These are phyloP conservation scores for Herpetotheres cachinnans DNA, from an alignment of 2,113 vertebrate species.

Conservation along the genomic window DNA sequence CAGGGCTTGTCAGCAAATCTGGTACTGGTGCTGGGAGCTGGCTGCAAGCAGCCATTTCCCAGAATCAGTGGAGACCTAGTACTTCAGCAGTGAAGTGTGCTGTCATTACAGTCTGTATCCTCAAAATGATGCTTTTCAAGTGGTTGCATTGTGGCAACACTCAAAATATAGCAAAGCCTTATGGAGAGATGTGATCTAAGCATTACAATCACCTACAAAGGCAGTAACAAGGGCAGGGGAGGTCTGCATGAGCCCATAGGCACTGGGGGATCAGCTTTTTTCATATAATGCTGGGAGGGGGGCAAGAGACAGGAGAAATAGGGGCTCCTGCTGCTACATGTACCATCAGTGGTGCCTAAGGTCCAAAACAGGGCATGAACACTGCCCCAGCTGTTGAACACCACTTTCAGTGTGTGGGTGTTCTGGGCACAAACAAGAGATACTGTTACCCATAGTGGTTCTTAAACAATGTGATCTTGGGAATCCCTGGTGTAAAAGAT, in stretches of 20 bases:
- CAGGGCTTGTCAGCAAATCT: not conserved
- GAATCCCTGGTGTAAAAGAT: not conserved
- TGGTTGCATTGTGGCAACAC: not conserved
- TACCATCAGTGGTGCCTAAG: not conserved
- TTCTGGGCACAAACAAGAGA: not conserved
- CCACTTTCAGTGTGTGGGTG: not conserved
- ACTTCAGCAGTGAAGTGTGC: not conserved
- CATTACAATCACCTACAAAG: not conserved
- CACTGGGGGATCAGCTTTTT: not conserved
- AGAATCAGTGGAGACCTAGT: not conserved
- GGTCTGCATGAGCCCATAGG: not conserved
- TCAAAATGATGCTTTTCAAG: not conserved
- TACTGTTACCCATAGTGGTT: not conserved
- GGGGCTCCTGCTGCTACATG: not conserved
- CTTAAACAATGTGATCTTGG: not conserved
- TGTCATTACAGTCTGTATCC: not conserved
- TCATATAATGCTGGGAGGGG: not conserved
- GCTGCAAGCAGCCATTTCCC: not conserved
- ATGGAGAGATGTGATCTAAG: not conserved
- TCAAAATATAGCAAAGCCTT: not conserved
- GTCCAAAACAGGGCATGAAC: not conserved
- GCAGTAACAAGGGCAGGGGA: not conserved
- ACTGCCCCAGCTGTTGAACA: not conserved
- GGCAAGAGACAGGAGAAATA: not conserved
- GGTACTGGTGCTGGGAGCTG: not conserved